A percentile compares a stretch with the other conserved stretches of the same genome.
Evolutionary conservation across 2,888 invertebrate species (phyloP).

Genomic region (Himalopsyche anomala): DNA sequence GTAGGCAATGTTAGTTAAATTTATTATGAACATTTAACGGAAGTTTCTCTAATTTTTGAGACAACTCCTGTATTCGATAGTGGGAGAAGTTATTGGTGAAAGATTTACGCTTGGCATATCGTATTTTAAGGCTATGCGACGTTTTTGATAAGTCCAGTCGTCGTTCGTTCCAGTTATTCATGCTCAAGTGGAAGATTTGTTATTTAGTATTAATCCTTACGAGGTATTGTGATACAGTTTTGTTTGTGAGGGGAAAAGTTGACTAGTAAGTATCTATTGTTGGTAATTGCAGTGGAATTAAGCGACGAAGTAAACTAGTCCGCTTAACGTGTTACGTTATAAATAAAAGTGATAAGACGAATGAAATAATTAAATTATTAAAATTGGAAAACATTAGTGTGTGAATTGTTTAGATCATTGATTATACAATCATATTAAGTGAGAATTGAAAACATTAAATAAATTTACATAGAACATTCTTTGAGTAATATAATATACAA

Average conservation of each 20-base stretch:
- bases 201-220: slow-evolving; percentile 21
- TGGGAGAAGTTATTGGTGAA: background rate
- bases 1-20: background rate
- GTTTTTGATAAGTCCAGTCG: slow-evolving; percentile 1
- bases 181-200: slow-evolving; percentile 26
- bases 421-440: background rate
- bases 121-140: slow-evolving; percentile 26
- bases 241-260: slow-evolving; percentile 30
- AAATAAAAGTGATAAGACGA: background rate
- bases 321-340: background rate
- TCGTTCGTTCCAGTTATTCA: slow-evolving; percentile 7
- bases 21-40: background rate
- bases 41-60: background rate
- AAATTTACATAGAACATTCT: too few species aligned
- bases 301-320: background rate
- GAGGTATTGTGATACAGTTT: slow-evolving; percentile 20
- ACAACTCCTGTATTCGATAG: slow-evolving; percentile 2
- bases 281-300: background rate
- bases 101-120: slow-evolving; percentile 25
- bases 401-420: too few species aligned
- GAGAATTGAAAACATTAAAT: background rate
- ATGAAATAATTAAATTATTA: background rate
- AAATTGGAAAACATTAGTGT: too few species aligned
- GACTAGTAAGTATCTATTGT: slow-evolving; percentile 14
- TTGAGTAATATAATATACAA: background rate